Conservation (phyloP, 2,113 vertebrate species). For the Atractosteus spatula region DNA sequence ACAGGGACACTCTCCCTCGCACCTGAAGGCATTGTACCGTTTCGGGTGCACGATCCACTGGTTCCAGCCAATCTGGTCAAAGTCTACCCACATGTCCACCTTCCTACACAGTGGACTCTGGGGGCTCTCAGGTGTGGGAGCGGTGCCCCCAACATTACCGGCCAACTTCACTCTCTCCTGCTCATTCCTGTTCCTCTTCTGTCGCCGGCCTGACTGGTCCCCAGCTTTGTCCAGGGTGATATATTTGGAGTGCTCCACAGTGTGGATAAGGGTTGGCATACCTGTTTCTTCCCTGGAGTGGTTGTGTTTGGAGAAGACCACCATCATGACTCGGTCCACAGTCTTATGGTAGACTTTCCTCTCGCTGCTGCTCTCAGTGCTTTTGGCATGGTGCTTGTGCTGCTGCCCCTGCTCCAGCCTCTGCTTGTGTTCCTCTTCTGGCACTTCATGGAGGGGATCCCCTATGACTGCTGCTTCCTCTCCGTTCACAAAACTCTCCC, state of each 20-base stretch:
- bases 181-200: constrained; percentile 69
- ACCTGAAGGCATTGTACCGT: constrained; percentile 81
- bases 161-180: constrained; percentile 42
- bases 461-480: constrained; percentile 33
- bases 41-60: constrained; percentile 83
- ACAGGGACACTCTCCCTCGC: constrained; percentile 74
- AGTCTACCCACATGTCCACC: constrained; percentile 86
- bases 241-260: constrained; percentile 76
- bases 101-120: constrained; percentile 54
- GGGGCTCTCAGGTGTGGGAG: constrained; percentile 25
- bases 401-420: constrained; percentile 3
- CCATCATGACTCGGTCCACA: constrained; percentile 65
- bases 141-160: constrained; percentile 9
- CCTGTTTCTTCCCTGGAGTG: constrained; percentile 33
- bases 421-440: constrained; percentile 21
- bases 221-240: constrained; percentile 37
- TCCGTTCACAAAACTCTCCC: background rate
- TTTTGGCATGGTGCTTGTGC: background rate
- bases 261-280: constrained; percentile 69
- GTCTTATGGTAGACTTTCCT: constrained; percentile 42
- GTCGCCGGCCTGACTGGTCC: constrained; percentile 52
- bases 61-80: constrained; percentile 82
- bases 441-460: constrained; percentile 16
- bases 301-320: constrained; percentile 76
- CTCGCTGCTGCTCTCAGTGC: constrained; percentile 24